Evolutionary conservation across 2,797 vertebrate species (phyloP).

Genomic region (Xenops minutus): DNA sequence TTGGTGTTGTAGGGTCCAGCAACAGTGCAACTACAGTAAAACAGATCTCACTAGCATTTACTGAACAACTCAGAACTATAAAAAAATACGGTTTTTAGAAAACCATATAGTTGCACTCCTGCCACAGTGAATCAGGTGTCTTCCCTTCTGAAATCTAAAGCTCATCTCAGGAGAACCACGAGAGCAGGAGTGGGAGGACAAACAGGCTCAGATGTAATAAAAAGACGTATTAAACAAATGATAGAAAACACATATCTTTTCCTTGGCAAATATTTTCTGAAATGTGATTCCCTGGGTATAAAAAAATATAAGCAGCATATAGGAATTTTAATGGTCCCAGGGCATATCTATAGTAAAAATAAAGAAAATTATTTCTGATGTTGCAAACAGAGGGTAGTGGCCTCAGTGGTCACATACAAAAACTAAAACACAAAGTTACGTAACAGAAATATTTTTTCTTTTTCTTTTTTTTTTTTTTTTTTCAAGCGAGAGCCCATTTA

Average conservation of each 20-base stretch:
- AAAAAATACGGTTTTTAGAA: background rate
- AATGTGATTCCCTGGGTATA: background rate
- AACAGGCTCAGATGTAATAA: background rate
- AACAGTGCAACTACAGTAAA: background rate
- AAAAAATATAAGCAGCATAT: background rate
- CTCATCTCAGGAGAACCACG: background rate
- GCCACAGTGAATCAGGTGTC: background rate
- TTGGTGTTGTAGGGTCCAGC: background rate
- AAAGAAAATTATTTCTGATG: background rate
- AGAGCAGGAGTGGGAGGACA: rapidly evolving
- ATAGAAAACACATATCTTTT: background rate
- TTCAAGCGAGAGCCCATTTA: background rate
- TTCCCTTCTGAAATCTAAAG: background rate
- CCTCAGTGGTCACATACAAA: background rate
- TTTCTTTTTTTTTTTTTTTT: background rate
- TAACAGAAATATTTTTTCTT: background rate
- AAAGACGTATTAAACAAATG: background rate
- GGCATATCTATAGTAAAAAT: background rate
- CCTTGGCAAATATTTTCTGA: background rate
- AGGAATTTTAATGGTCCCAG: background rate
- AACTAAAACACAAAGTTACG: background rate
- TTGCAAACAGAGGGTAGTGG: background rate
- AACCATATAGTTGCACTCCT: background rate
- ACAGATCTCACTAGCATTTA: background rate
- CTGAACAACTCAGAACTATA: background rate